Base-by-base conservation (phyloP, 2,888 invertebrate species). In the Phytoseiulus persimilis region DNA sequence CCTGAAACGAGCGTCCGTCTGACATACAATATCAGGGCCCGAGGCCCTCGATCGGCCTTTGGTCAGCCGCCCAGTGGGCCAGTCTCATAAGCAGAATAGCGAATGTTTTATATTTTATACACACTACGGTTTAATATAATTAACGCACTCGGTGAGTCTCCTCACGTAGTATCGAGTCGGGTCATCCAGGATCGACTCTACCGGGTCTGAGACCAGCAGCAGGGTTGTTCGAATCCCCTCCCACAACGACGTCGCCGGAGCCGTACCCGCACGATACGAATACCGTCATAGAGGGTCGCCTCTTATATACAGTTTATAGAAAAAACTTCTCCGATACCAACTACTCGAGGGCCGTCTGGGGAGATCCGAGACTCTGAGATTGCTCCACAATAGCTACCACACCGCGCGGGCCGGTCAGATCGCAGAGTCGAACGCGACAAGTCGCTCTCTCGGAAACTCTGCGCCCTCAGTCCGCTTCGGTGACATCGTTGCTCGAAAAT, bases 81-180 rank as follows among this genome's bases (percentile, higher is more conserved):
- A 14, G 28, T 65, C 65, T 65, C 65, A 65, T 28, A 28, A 23
- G 65, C 65, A 65, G 65, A 65, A 28, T 23, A 65, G 65, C 28
- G 65, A 28, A 65, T 65, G 65, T 65, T 65, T 65, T 65, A 65
- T 65, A 65, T 65, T 65, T 65, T 65, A 65, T 65, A 65, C 65
- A 65, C 65, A 65, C 65, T 65, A 65, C 65, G 65, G 65, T 87
- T 45, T 87, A 32, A 87, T 87, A 87, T 87, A 87, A 87, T 87
- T 87, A 87, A 87, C 87, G 45, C 87, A 45, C 32, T 87, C 87
- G 87, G n/a, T 45, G 33, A 87, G 87, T 87, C 87, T n/a, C 9
- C 87, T 87, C 87, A 87, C 87, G 87, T 87, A 33, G 87, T 32
- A n/a, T 65, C 65, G 65, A 65, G 65, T 28, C 65, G 65, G 65